Evolutionary conservation across 2,888 invertebrate species (phyloP).

Genomic region (Willowsia nigromaculata): DNA sequence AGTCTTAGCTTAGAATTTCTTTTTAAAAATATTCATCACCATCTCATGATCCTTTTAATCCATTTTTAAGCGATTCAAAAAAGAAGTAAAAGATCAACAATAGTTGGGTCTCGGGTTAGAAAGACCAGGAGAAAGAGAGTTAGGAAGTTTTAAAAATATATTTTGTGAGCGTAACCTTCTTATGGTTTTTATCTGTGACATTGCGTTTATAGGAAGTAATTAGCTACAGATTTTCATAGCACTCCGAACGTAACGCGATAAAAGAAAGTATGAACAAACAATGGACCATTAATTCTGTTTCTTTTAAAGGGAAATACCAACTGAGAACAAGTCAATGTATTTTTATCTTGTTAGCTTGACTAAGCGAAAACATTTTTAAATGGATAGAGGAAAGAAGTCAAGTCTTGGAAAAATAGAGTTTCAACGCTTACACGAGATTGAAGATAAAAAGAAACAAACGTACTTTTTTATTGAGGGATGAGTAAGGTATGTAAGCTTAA

Average conservation of each 20-base stretch:
- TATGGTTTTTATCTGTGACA: background rate
- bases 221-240: constrained; percentile 14
- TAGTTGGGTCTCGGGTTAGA: too few relatives aligned
- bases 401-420: background rate
- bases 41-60: background rate
- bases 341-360: constrained; percentile 39
- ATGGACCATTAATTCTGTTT: constrained; percentile 33
- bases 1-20: background rate
- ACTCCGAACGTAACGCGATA: background rate
- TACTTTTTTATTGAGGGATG: too few relatives aligned
- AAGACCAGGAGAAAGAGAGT: too few relatives aligned
- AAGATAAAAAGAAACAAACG: background rate
- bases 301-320: constrained; percentile 27
- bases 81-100: background rate
- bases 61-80: constrained; percentile 16
- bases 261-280: background rate
- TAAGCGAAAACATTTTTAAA: constrained; percentile 38
- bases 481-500: too few relatives aligned
- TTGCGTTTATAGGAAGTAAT: constrained; percentile 33
- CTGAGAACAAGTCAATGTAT: constrained; percentile 19
- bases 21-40: constrained; percentile 22
- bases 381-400: background rate
- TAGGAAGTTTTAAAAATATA: too few relatives aligned
- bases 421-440: constrained; percentile 18
- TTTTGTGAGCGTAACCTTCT: background rate